Percentiles rank a stretch among this genome's conserved stretches.
Conservation (phyloP, 2,113 vertebrate species). For the Silurus asotus region DNA sequence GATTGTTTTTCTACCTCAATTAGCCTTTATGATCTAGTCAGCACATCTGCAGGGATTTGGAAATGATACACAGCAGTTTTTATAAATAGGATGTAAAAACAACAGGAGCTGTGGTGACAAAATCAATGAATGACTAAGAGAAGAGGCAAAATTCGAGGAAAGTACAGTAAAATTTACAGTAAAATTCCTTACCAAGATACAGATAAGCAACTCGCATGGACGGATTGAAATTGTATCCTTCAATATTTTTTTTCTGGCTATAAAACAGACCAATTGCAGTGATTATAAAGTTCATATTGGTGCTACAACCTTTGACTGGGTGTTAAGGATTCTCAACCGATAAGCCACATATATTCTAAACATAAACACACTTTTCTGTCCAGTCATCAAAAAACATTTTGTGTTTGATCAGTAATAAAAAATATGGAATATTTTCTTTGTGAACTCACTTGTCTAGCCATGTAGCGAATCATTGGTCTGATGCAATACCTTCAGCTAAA, state of each 20-base stretch:
- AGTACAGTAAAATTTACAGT: background rate
- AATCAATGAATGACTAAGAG: conserved; percentile 6
- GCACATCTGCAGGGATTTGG: conserved; percentile 3
- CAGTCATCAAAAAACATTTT: background rate
- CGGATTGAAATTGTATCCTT: no score
- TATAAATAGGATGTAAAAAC: conserved; percentile 17
- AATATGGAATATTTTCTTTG: background rate
- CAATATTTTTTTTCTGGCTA: background rate
- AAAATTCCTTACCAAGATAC: background rate
- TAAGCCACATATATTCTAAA: background rate
- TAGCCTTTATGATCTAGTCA: conserved; percentile 6
- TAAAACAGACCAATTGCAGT: no score
- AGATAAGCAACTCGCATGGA: background rate
- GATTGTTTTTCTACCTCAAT: background rate
- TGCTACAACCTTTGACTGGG: no score
- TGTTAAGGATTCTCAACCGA: background rate
- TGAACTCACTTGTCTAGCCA: background rate
- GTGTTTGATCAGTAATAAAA: background rate
- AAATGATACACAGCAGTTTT: background rate
- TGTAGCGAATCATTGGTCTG: background rate
- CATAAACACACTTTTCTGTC: background rate
- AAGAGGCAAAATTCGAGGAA: background rate
- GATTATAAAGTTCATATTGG: background rate
- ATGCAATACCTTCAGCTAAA: background rate
- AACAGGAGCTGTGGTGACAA: background rate